These are phyloP conservation scores for Leptonema lineaticorne DNA, from an alignment of 1,140 invertebrate genomes.

Conservation along the genomic window DNA sequence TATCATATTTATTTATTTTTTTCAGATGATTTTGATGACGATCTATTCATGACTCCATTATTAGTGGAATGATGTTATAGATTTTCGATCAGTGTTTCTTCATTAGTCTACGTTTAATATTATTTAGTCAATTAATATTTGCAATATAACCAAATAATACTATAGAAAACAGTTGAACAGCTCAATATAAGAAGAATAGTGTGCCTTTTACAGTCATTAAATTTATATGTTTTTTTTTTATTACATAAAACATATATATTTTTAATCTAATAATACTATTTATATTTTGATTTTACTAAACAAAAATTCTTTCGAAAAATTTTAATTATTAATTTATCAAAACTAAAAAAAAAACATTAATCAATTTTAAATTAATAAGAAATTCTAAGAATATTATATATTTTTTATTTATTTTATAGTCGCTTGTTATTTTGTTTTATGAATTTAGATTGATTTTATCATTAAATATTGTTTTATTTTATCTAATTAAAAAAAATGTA, in stretches of 20 bases:
- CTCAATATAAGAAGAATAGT: no score
- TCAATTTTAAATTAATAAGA: no score
- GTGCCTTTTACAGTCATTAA: constrained; percentile 4
- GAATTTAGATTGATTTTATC: neutral
- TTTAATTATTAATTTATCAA: no score
- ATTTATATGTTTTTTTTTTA: no score
- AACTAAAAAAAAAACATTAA: no score
- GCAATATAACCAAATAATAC: neutral
- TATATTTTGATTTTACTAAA: no score
- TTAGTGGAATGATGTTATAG: neutral
- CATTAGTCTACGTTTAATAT: no score
- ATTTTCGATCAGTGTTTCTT: neutral
- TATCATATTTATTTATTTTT: constrained; percentile 40
- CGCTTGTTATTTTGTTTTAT: constrained; percentile 16
- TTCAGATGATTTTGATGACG: constrained; percentile 71
- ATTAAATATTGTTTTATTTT: neutral
- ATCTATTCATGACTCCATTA: constrained; percentile 61
- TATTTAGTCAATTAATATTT: neutral
- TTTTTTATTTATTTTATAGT: constrained; percentile 3
- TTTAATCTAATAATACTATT: no score
- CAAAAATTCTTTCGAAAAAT: no score
- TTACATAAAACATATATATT: no score
- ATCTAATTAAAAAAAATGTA: neutral
- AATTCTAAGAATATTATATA: no score
- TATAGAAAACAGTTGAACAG: no score